Evolutionary conservation across 2,797 vertebrate genomes (phyloP), one percentile per base, ranked within the genome.

Genomic region (Poecilia gillii): DNA sequence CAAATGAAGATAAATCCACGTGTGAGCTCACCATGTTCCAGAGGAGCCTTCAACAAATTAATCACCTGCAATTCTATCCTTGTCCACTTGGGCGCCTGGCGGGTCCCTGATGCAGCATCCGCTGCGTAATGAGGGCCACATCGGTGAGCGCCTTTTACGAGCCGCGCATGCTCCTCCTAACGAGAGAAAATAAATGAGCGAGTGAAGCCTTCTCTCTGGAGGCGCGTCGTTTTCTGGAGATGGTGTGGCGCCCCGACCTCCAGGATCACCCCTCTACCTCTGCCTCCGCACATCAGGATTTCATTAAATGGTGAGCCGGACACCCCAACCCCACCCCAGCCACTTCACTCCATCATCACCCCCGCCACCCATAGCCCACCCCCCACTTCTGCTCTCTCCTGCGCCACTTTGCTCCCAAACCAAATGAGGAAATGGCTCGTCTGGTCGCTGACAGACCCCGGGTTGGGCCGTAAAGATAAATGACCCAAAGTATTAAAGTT

Each of bases 381-480:
- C 46, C 31, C 78, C 75, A 80, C 83, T 45, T 80, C 49, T 76
- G 73, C 43, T 75, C 90, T 91, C 90, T 92, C 79, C 88, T 91
- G 91, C 84, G 51, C 92, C 92, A 93, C 94, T 94, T 93, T 93
- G 90, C 92, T 95, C 90, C 82, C 90, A 94, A 94, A 94, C 85
- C 92, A 93, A 94, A 95, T 92, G 96, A 97, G 97, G 97, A 97
- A 97, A 96, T 96, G 92, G 96, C 95, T 95, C 89, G 96, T 96
- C 96, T 96, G 96, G 93, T 91, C 77, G 96, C 95, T 97, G 97
- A 97, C 97, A 97, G 96, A 95, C 82, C 74, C 86, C 84, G 86
- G 92, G 93, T 92, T 93, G 87, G 92, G 90, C 95, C 81, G 83
- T 91, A 94, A 96, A 97, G 96, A 97, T 96, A 96, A 96, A 97